A percentile compares a stretch with the other conserved stretches of the same genome.
phyloP scores from a whole-genome alignment of 2,113 vertebrate species.

The Chaetops frenatus region DNA sequence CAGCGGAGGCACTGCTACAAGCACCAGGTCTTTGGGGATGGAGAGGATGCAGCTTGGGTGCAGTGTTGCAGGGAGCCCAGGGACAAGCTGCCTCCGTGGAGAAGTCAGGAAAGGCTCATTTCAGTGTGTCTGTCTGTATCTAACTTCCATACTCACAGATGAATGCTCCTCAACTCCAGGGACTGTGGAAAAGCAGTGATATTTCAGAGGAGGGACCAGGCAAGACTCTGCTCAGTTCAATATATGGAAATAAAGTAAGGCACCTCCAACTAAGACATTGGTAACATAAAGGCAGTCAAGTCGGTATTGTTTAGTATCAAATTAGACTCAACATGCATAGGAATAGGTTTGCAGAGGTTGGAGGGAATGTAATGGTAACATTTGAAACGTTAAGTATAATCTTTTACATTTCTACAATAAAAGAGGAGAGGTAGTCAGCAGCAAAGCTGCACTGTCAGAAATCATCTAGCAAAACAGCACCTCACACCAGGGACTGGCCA shows the following conservation, averaged over 20 bases:
- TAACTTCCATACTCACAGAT: background rate
- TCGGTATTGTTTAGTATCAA: background rate
- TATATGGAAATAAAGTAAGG: background rate
- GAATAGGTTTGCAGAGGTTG: background rate
- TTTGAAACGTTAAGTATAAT: background rate
- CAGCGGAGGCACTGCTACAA: background rate
- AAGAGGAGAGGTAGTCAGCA: background rate
- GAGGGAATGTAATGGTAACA: background rate
- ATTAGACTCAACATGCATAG: background rate
- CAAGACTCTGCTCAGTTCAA: background rate
- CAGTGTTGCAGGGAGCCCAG: background rate
- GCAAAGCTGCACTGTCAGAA: background rate
- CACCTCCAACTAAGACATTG: background rate
- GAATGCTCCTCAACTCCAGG: background rate
- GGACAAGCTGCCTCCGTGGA: background rate
- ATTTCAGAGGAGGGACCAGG: background rate
- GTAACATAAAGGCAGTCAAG: background rate
- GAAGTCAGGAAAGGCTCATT: background rate
- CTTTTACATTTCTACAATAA: background rate
- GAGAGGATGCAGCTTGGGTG: fast-evolving
- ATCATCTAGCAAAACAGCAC: background rate
- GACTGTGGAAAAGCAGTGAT: background rate
- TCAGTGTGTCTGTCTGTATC: background rate
- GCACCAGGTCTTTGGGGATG: background rate
- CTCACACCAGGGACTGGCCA: background rate